Evolutionary conservation across 2,888 invertebrate genomes (phyloP), one percentile per base, ranked within the genome.

Genomic region (Papilio protenor): DNA sequence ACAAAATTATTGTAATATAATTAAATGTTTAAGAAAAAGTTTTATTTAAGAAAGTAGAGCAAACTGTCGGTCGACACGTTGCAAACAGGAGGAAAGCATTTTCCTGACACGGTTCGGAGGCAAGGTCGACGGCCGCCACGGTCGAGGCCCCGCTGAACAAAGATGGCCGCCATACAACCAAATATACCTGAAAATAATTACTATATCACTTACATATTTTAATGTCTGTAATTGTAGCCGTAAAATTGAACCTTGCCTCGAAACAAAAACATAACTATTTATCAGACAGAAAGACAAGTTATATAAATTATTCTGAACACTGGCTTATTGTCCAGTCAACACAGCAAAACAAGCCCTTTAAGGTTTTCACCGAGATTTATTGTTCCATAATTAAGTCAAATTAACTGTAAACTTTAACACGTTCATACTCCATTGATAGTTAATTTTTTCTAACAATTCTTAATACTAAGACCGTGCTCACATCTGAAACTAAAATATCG

Each of bases 101-200:
- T 90, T 89, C 90, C 89, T 90, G 91, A 87, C 92, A 90, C 89
- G 90, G 88, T 89, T 90, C 85, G 87, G 86, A 87, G 82, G 81
- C 91, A 91, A 92, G 92, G 92, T 92, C 91, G 89, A 88, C 90
- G 91, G 80, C 90, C 92, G 90, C 88, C 84, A 87, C 88, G 88
- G 87, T 84, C 88, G 87, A 84, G 73, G 71, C 72, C 71, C 57
- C 76, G 74, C 61, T 52, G 76, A 76, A 74, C 80, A 70, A 75
- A 79, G 66, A 78, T 78, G 78, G 77, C 75, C 33, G 75, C 74
- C 78, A 71, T 61, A 64, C 57, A 52, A 52, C 27, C 23, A 72
- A 71, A 78, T 71, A n/a, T 72, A 45, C 66, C 57, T 73, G 72
- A 64, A 69, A 69, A 69, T 33, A 64, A 72, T 64, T 59, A 55